Conservation (phyloP, 1,140 invertebrate species). For the Battus philenor region DNA sequence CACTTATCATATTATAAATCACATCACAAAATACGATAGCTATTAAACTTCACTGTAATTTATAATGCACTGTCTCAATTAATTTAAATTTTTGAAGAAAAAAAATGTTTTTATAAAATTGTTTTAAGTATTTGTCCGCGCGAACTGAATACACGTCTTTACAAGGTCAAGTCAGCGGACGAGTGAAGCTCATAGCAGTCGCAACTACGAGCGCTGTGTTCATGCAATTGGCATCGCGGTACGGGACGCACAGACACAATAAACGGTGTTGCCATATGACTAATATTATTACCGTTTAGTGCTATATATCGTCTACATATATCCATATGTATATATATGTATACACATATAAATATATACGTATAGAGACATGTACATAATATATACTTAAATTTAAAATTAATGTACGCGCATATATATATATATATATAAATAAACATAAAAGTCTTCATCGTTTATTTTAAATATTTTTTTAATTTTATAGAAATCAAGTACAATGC, state of each 20-base stretch:
- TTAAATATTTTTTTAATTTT: too few species aligned
- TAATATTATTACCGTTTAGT: too few species aligned
- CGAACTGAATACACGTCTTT: slow-evolving; percentile 9
- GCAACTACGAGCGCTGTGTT: slow-evolving; percentile 1
- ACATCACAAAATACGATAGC: slow-evolving; percentile 48
- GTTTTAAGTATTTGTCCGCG: slow-evolving; percentile 3
- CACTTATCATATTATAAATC: slow-evolving; percentile 68
- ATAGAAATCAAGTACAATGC: too few species aligned
- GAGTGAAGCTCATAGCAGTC: neutral
- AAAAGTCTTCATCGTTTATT: too few species aligned
- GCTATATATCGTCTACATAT: too few species aligned
- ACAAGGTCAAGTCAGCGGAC: slow-evolving; percentile 11
- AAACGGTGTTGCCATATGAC: slow-evolving; percentile 3
- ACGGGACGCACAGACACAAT: slow-evolving; percentile 5
- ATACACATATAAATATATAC: too few species aligned
- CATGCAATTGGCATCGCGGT: slow-evolving; percentile 3
- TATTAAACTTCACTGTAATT: slow-evolving; percentile 24
- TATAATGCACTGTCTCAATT: slow-evolving; percentile 26
- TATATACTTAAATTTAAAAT: too few species aligned
- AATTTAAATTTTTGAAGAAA: neutral
- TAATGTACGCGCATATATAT: too few species aligned
- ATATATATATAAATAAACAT: too few species aligned
- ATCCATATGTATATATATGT: too few species aligned
- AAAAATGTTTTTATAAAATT: slow-evolving; percentile 1
- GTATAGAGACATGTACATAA: too few species aligned